Conservation (phyloP, 2,888 invertebrate species). For the Acronicta alni region DNA sequence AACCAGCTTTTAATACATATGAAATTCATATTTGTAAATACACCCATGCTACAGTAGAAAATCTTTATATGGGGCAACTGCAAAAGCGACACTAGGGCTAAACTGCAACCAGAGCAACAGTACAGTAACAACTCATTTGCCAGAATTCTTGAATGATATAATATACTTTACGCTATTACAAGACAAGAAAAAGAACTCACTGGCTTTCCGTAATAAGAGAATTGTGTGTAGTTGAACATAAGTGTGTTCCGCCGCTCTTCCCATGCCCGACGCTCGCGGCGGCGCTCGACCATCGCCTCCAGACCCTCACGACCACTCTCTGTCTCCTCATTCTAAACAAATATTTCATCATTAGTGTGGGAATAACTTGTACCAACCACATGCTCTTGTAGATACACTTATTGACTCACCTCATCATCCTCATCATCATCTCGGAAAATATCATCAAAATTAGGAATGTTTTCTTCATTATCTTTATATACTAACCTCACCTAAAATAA, state of each 20-base stretch:
- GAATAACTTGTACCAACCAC: not conserved
- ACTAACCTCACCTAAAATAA: conserved; percentile 85
- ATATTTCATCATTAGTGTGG: not conserved
- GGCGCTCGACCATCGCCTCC: conserved; percentile 89
- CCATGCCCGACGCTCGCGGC: conserved; percentile 94
- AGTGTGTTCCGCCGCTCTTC: conserved; percentile 94
- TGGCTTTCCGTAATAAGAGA: conserved; percentile 95
- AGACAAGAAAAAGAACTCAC: conserved; percentile 76
- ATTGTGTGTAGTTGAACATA: conserved; percentile 97
- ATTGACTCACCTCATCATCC: conserved; percentile 64
- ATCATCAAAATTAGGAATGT: conserved; percentile 96
- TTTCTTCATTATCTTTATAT: conserved; percentile 91
- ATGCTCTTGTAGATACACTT: not conserved
- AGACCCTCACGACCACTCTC: conserved; percentile 79
- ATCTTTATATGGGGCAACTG: too few species aligned
- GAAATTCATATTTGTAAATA: too few species aligned
- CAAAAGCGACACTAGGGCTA: too few species aligned
- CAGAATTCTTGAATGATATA: too few species aligned
- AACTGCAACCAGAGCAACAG: too few species aligned
- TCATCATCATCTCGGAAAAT: conserved; percentile 94
- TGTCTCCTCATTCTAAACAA: conserved; percentile 76
- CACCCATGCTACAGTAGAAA: too few species aligned
- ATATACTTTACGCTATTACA: too few species aligned
- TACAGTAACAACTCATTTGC: too few species aligned
- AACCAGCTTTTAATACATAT: too few species aligned